Evolutionary conservation across 1,140 invertebrate species (phyloP).

Genomic region (Ctenoplectra terminalis): DNA sequence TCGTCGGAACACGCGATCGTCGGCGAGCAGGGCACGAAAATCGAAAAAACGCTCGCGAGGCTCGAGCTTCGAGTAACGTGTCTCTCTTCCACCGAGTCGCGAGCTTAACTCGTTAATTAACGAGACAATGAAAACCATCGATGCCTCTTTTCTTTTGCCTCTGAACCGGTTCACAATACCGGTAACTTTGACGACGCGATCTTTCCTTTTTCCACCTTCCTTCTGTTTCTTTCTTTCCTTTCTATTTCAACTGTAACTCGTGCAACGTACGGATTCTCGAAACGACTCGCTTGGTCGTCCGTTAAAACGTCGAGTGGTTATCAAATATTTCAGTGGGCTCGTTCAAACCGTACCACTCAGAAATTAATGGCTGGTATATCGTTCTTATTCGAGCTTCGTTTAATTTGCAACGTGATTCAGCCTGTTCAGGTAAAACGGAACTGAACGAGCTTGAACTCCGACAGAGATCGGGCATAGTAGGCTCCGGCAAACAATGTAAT

Average conservation of each 20-base stretch:
- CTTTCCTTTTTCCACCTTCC: no score
- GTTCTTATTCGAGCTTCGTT: conserved; percentile 12
- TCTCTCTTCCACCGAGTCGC: background rate
- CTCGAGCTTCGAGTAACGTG: background rate
- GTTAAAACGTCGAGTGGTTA: conserved; percentile 19
- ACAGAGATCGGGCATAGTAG: conserved; percentile 5
- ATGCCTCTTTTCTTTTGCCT: background rate
- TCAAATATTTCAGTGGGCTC: conserved; percentile 29
- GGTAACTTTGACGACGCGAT: background rate
- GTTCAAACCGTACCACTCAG: conserved; percentile 1
- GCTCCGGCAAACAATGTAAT: conserved; percentile 8
- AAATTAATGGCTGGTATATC: conserved; percentile 30
- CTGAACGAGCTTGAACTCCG: background rate
- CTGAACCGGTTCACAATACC: no score
- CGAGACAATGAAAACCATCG: conserved; percentile 14
- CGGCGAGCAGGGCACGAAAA: background rate
- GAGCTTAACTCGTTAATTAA: conserved; percentile 20
- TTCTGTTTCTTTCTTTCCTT: background rate
- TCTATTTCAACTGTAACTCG: background rate
- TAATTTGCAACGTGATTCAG: background rate
- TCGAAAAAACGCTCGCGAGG: conserved; percentile 6
- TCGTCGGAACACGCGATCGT: no score
- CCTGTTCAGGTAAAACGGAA: background rate
- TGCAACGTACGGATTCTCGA: background rate
- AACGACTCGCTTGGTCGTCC: background rate